Evolutionary conservation across 1,140 invertebrate species (phyloP), one percentile per base, ranked within the genome.

Genomic region (Mamestra configurata): DNA sequence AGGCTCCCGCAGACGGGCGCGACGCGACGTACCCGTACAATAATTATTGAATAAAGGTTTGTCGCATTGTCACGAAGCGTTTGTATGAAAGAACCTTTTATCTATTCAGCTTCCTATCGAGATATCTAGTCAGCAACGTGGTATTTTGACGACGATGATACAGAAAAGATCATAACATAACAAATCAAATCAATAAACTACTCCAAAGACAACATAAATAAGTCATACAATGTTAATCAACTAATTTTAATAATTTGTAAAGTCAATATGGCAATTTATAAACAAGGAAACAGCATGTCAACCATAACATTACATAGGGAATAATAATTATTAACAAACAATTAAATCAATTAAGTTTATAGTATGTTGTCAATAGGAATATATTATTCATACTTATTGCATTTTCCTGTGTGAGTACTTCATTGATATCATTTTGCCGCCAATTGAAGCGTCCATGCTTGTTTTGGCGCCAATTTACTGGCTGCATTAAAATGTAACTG

Each of bases 401-500:
- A 40, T 66, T 66, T 66, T 66, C 61, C 61, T 37, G 61, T 22
- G 35, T 11, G 3, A 11, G 24, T 40, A 40, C 61, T 66, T 40
- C 61, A 66, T 66, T 66, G 61, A 66, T 43, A 66, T 10, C 18
- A 18, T 11, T 64, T 66, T 66, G 35, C 61, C 61, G 61, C 61
- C 61, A 40, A 40, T 40, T 64, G 7, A 18, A 20, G 4, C 18
- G 6, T 20, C 7, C 31, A 37, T 64, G 27, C 15, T n/a, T 61
- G 51, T 55, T 22, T 55, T 24, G 20, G 51, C 51, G 51, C 51
- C 13, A 55, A 55, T 22, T 40, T 40, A 31, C 27, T 5, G 27
- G 27, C 5, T 5, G 37, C 51, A 24, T 8, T 11, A 6, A 10
- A 22, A 24, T 24, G 51, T 8, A 4, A 18, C 7, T 55, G 20